Conservation (phyloP, 2,797 vertebrate species). For the Phrynocephalus guinanensis region DNA sequence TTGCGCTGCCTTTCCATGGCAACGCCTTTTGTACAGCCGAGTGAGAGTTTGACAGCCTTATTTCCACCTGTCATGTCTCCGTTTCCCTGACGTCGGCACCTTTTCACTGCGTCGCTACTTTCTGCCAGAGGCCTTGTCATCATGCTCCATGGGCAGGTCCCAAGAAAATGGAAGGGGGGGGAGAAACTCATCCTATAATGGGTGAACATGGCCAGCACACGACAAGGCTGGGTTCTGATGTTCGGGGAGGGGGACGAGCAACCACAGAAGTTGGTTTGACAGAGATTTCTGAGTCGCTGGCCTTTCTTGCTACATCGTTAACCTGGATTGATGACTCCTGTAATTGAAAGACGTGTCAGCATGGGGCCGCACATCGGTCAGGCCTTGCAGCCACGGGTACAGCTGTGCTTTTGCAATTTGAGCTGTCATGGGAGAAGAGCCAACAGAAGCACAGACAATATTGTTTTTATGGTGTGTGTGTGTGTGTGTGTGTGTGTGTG, state of each 20-base stretch:
- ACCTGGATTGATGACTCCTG: neutral
- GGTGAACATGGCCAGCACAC: neutral
- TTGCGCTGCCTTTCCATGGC: neutral
- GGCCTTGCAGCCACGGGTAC: too few relatives aligned
- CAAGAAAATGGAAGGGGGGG: neutral
- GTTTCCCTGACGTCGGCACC: neutral
- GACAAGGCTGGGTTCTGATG: neutral
- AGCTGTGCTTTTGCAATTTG: neutral
- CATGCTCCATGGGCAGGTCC: neutral
- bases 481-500: too few relatives aligned
- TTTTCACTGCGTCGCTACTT: neutral
- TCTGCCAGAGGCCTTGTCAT: neutral
- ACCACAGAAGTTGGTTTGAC: neutral
- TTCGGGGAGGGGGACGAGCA: neutral
- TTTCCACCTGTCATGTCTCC: neutral
- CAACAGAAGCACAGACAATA: too few relatives aligned
- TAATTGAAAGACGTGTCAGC: neutral
- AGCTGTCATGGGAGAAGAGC: too few relatives aligned
- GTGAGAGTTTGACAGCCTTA: neutral
- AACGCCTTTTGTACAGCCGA: neutral
- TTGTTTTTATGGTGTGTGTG: neutral
- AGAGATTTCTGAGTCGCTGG: neutral
- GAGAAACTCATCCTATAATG: neutral
- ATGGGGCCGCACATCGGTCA: neutral
- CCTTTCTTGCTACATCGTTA: neutral